Base-by-base conservation (phyloP, 2,888 invertebrate species). In the Slavum lentiscoides region DNA sequence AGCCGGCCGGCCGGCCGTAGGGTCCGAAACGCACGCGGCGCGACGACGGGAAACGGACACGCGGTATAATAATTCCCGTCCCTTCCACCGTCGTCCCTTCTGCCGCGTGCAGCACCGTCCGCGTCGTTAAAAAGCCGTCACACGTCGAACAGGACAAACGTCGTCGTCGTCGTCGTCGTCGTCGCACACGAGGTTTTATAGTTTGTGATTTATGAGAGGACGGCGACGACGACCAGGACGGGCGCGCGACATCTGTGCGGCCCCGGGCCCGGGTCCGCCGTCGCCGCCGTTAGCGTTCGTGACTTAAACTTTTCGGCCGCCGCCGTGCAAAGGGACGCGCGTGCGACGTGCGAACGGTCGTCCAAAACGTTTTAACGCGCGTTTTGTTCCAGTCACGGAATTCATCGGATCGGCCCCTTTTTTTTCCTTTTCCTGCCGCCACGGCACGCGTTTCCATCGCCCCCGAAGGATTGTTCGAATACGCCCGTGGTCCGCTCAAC, bases 101-200 rank as follows among this genome's bases (percentile, higher is more conserved):
- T 4, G 30, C 1, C 30, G 30, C 30, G 68, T 68, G 66, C n/a
- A 68, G 30, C 30, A 30, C 30, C 30, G 30, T 30, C 30, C 30
- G 30, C 76, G 69, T 77, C 77, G 77, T 77, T 77, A 77, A 77
- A 77, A 77, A 77, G 55, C 70, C 62, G 80, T 80, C 80, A 80
- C 61, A 23, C 37, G 11, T 53, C n/a, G 49, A n/a, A 19, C 15
- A 23, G 15, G 62, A 55, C 55, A 19, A n/a, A 55, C 64, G 64
- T 55, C 13, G n/a, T 23, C 53, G 30, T n/a, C 61, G 59, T 55
- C 13, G n/a, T 23, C 64, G 64, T 55, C 13, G n/a, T 23, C 53
- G 30, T n/a, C 61, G 59, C 37, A n/a, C 39, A 9, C 15, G 11
- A 49, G 23, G 62, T 64, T 58, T 72, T 80, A 80, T 80, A 72